Conservation (phyloP, 1,140 invertebrate genomes). For the Riptortus pedestris region DNA sequence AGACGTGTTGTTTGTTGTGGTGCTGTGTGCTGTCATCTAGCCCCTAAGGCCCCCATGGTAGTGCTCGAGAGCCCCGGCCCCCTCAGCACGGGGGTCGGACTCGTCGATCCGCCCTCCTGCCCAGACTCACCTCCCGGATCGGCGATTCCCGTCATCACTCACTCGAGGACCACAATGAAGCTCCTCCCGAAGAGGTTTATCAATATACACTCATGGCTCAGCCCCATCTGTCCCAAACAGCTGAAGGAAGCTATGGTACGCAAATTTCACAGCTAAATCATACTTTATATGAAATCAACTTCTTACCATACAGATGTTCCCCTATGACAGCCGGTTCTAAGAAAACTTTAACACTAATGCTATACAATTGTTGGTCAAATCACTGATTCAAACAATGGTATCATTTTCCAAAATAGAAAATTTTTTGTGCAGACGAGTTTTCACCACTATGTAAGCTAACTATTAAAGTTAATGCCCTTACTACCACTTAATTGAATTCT, state of each 20-base stretch:
- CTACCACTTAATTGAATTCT: too few relatives aligned
- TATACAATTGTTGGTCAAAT: too few relatives aligned
- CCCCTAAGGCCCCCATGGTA: conserved; percentile 46
- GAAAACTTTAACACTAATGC: too few relatives aligned
- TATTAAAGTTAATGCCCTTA: too few relatives aligned
- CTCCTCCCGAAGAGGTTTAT: conserved; percentile 78
- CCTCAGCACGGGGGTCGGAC: conserved; percentile 41
- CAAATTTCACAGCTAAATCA: too few relatives aligned
- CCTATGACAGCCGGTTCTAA: not conserved
- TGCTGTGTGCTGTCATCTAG: not conserved
- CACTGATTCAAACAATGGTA: too few relatives aligned
- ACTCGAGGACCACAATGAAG: conserved; percentile 51
- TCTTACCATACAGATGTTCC: not conserved
- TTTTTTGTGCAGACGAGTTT: too few relatives aligned
- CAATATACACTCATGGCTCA: conserved; percentile 76
- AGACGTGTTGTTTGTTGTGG: not conserved
- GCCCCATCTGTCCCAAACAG: conserved; percentile 61
- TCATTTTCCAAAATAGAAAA: too few relatives aligned
- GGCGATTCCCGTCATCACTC: conserved; percentile 24
- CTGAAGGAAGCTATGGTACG: conserved; percentile 58
- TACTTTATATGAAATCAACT: conserved; percentile 37
- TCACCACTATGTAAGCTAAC: too few relatives aligned
- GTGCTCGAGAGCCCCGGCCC: conserved; percentile 51
- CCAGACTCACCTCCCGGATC: conserved; percentile 23
- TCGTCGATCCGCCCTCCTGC: conserved; percentile 28